A percentile compares a stretch with the other conserved stretches of the same genome.
Conservation (phyloP, 2,113 vertebrate genomes). For the Phalacrocorax aristotelis region DNA sequence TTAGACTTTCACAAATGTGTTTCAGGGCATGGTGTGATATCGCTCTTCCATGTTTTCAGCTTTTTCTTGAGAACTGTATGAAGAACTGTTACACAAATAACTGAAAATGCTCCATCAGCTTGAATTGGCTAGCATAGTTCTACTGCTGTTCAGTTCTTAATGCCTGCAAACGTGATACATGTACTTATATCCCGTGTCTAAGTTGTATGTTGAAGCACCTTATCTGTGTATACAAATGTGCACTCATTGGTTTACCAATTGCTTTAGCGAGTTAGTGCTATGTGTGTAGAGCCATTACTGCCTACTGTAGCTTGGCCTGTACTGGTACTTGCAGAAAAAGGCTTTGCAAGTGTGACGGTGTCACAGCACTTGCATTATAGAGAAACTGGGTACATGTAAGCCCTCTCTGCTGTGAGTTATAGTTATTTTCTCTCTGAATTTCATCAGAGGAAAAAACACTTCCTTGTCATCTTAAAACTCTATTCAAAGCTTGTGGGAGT, state of each 20-base stretch:
- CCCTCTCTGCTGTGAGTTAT: background rate
- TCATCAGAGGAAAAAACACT: background rate
- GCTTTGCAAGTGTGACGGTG: background rate
- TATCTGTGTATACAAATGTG: background rate
- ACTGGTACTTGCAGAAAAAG: background rate
- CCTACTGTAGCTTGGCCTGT: background rate
- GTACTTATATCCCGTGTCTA: background rate
- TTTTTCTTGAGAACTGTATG: background rate
- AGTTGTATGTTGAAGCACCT: background rate
- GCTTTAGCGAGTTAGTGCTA: background rate
- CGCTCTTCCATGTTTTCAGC: background rate
- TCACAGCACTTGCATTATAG: background rate
- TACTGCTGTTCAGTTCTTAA: too few species aligned
- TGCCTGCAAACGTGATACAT: background rate
- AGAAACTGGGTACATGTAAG: background rate
- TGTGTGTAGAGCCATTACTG: background rate
- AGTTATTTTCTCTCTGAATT: background rate
- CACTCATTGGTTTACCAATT: background rate
- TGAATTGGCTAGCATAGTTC: background rate
- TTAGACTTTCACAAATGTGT: background rate
- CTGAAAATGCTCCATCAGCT: background rate
- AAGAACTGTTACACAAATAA: background rate
- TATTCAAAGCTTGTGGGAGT: background rate
- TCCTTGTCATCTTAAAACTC: background rate
- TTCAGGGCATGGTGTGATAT: background rate